These are phyloP conservation scores for Oxyteleia sp. DNA, from an alignment of 2,888 invertebrate genomes.

Conservation along the genomic window DNA sequence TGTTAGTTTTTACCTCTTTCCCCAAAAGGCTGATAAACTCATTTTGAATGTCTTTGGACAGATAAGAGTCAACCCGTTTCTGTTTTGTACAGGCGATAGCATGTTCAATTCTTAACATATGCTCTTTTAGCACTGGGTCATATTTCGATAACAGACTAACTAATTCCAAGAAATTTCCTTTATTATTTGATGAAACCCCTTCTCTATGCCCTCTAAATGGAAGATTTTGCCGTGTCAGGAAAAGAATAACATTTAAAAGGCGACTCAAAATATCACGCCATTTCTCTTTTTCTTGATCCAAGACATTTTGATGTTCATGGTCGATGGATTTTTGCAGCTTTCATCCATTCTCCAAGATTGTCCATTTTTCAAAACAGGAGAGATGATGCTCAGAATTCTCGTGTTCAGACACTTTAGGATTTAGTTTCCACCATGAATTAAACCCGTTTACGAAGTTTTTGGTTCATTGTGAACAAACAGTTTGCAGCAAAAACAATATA, in stretches of 20 bases:
- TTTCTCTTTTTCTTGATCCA: conserved; percentile 36
- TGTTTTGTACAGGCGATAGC: conserved; percentile 17
- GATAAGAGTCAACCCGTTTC: conserved; percentile 65
- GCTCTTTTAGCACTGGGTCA: conserved; percentile 67
- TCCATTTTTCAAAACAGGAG: conserved; percentile 63
- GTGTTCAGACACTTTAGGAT: conserved; percentile 54
- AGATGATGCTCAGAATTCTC: conserved; percentile 63
- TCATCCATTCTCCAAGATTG: conserved; percentile 60
- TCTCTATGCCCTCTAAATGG: conserved; percentile 41
- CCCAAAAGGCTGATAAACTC: conserved; percentile 73
- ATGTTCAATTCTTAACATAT: conserved; percentile 65
- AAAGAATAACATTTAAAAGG: conserved; percentile 29
- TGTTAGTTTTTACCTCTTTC: conserved; percentile 59
- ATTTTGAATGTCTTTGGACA: conserved; percentile 76
- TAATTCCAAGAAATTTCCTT: conserved; percentile 48
- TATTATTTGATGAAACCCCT: conserved; percentile 34
- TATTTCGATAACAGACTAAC: conserved; percentile 41
- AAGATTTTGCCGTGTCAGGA: conserved; percentile 42
- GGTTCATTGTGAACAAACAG: conserved; percentile 88
- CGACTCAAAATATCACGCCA: conserved; percentile 45
- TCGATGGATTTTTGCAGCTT: conserved; percentile 42
- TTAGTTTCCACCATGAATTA: conserved; percentile 51
- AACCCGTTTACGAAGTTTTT: conserved; percentile 78
- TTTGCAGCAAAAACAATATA: conserved; percentile 61
- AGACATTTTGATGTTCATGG: not conserved